Evolutionary conservation across 2,888 invertebrate species (phyloP), one percentile per base, ranked within the genome.

Genomic region (Pseudococcus jackbeardsleyi): DNA sequence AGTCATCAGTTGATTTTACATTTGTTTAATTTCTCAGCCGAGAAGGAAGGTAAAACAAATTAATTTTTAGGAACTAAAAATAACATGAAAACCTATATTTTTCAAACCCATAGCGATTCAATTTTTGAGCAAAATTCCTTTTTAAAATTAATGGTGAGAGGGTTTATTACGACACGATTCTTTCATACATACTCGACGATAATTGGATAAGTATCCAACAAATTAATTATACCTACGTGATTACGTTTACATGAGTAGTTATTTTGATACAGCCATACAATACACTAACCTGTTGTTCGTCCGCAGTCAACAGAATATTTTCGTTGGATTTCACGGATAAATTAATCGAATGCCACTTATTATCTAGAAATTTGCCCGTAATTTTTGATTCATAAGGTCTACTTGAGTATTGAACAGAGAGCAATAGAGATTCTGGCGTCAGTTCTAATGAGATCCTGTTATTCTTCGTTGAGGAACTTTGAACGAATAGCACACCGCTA

Each of bases 341-440:
- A 91, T 94, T 94, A 87, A 95, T 94, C 91, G 94, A 94, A 92
- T 96, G 96, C 96, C 96, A 96, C 91, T 93, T 94, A 92, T 96
- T 96, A 92, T 96, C 95, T 89, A 96, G 93, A 90, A 96, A 94
- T 91, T 94, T 94, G 89, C 94, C 94, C 87, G 93, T 93, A 89
- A 96, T 92, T 89, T 93, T 94, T 84, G 94, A 94, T 91, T 95
- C 95, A 90, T 92, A 90, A 88, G 82, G 64, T 77, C 92, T 92
- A 42, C 92, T 91, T 9, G 92, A 91, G 89, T 92, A 91, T 0
- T 72, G 89, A 8, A 92, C 93, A 42, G 91, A 91, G 90, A 94
- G 93, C 86, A 92, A 90, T 22, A 94, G 91, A 12, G 93, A 93
- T 79, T 93, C 93, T 54, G 91, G 90, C 26, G 91, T 91, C 82